A percentile compares a stretch with the other conserved stretches of the same genome.
These are phyloP conservation scores for Drosophila willistoni DNA, from an alignment of 1,140 invertebrate genomes.

Conservation along the genomic window DNA sequence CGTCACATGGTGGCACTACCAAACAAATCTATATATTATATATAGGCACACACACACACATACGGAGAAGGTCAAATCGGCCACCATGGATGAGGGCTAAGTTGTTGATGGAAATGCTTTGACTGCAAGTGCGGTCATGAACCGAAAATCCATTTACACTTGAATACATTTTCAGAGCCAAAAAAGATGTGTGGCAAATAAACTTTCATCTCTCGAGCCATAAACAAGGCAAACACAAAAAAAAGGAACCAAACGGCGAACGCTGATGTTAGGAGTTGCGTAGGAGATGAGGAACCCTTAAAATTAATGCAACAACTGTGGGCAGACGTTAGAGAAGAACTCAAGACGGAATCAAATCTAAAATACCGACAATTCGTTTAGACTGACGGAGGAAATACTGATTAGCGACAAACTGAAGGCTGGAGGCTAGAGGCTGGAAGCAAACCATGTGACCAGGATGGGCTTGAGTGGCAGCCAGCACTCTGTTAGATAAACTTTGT, in stretches of 20 bases:
- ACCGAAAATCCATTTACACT: slow-evolving; percentile 74
- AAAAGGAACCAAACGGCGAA: not conserved
- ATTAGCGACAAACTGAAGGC: slow-evolving; percentile 51
- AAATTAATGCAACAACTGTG: slow-evolving; percentile 71
- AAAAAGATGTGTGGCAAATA: slow-evolving; percentile 46
- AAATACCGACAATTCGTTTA: slow-evolving; percentile 53
- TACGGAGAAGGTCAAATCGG: slow-evolving; percentile 11
- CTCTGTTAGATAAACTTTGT: slow-evolving; percentile 74
- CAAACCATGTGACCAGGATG: slow-evolving; percentile 26
- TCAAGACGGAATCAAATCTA: not conserved
- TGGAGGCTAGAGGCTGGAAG: not conserved
- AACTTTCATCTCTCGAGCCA: slow-evolving; percentile 41
- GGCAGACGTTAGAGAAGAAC: slow-evolving; percentile 25
- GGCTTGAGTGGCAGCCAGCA: slow-evolving; percentile 56
- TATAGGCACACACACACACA: slow-evolving; percentile 3
- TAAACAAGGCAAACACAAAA: slow-evolving; percentile 47
- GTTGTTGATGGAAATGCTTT: not conserved
- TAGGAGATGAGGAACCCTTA: slow-evolving; percentile 10
- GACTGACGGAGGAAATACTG: slow-evolving; percentile 42
- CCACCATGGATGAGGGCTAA: slow-evolving; percentile 36
- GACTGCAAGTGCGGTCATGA: slow-evolving; percentile 56
- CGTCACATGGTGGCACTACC: slow-evolving; percentile 59
- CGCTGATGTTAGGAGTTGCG: too few relatives aligned
- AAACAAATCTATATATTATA: slow-evolving; percentile 54
- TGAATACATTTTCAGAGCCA: slow-evolving; percentile 52